Conservation (phyloP, 2,113 vertebrate genomes). For the Rhabdornis inornatus region DNA sequence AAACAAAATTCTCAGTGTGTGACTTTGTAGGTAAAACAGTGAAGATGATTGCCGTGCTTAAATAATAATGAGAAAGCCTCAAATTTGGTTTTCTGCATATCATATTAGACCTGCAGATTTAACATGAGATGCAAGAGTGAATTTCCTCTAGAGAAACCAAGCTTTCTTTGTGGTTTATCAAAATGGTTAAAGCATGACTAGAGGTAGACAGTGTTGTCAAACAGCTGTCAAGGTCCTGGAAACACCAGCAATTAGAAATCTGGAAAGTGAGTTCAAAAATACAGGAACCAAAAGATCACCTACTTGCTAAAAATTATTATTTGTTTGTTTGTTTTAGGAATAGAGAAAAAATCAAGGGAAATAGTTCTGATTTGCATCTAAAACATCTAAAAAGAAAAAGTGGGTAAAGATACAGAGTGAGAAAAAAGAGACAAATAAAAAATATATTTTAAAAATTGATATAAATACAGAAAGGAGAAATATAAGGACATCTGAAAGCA, state of each 20-base stretch:
- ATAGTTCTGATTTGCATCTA: not conserved
- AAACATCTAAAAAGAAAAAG: not conserved
- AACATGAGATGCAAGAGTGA: not conserved
- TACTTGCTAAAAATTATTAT: not conserved
- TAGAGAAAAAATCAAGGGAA: not conserved
- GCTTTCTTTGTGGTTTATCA: not conserved
- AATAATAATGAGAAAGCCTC: not conserved
- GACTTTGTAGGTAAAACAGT: not conserved
- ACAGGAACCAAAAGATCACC: not conserved
- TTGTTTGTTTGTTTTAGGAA: not conserved
- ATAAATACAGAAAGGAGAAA: not conserved
- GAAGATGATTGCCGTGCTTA: not conserved
- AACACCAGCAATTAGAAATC: not conserved
- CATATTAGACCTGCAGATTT: not conserved
- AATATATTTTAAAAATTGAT: not conserved
- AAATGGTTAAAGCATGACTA: not conserved
- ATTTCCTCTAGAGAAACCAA: not conserved
- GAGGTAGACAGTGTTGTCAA: not conserved
- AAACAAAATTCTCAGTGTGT: not conserved
- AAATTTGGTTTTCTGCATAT: not conserved
- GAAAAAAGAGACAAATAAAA: not conserved
- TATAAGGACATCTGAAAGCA: not conserved
- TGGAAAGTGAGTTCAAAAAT: not conserved
- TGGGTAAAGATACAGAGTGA: rapidly evolving
- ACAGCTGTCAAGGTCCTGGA: not conserved